These are phyloP conservation scores for Melanotaenia duboulayi DNA, from an alignment of 2,113 vertebrate genomes.

Conservation along the genomic window DNA sequence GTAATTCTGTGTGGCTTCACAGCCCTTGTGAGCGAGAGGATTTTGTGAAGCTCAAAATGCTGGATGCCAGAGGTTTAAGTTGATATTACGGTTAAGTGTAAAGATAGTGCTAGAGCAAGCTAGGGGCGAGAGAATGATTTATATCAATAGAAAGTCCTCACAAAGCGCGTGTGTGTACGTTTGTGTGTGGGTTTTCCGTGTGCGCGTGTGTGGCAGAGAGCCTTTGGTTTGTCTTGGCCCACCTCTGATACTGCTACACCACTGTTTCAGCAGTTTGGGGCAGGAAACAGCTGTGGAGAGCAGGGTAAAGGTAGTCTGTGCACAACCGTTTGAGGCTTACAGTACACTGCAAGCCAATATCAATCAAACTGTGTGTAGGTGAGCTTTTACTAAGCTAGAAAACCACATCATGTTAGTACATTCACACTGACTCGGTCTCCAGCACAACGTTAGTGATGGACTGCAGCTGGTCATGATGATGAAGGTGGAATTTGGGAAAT, in stretches of 20 bases:
- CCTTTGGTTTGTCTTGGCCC: slow-evolving; percentile 67
- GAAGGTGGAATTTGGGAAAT: slow-evolving; percentile 8
- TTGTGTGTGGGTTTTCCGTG: neutral
- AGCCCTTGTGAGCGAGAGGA: neutral
- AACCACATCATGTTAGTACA: slow-evolving; percentile 69
- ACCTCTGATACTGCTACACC: slow-evolving; percentile 65
- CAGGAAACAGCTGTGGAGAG: slow-evolving; percentile 85
- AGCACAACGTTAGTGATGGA: slow-evolving; percentile 28
- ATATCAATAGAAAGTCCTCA: neutral
- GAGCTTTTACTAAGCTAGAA: slow-evolving; percentile 56
- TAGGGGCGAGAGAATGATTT: neutral
- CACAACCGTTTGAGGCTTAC: slow-evolving; percentile 76
- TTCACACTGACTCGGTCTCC: slow-evolving; percentile 37
- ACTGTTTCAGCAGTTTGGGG: slow-evolving; percentile 81
- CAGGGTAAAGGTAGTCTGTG: slow-evolving; percentile 64
- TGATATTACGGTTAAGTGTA: neutral
- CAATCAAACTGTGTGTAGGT: slow-evolving; percentile 71
- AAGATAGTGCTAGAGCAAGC: neutral
- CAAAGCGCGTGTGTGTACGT: neutral
- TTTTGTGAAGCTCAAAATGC: neutral
- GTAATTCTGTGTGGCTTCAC: neutral
- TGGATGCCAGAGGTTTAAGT: neutral
- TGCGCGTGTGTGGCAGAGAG: slow-evolving; percentile 34
- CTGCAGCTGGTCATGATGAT: slow-evolving; percentile 18
- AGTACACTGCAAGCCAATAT: slow-evolving; percentile 62